Conservation (phyloP, 2,113 vertebrate species). For the Tapirus terrestris region DNA sequence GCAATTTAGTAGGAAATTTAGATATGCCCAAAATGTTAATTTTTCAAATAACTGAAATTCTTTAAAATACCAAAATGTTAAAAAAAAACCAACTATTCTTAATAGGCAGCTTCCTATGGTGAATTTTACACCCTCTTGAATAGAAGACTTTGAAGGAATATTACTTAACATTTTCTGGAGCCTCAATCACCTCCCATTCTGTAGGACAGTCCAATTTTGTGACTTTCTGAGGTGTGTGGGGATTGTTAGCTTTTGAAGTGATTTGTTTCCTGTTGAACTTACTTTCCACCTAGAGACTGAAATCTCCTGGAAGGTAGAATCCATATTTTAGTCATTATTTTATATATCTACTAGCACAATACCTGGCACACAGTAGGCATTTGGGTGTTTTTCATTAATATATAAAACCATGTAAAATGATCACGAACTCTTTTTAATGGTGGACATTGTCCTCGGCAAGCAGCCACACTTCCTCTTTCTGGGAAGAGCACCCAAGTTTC, state of each 20-base stretch:
- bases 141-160: not conserved
- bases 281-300: not conserved
- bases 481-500: not conserved
- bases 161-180: not conserved
- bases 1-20: slow-evolving; percentile 16
- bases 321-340: not conserved
- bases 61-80: not conserved
- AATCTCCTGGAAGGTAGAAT: not conserved
- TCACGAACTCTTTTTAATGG: not conserved
- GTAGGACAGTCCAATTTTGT: not conserved
- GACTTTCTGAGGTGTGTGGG: not conserved
- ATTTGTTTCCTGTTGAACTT: not conserved
- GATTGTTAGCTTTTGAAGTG: not conserved
- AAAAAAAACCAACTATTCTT: not conserved
- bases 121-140: not conserved
- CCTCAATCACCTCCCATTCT: not conserved
- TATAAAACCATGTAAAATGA: not conserved
- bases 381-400: not conserved
- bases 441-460: not conserved
- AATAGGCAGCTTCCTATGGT: not conserved
- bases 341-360: not conserved
- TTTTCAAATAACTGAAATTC: not conserved
- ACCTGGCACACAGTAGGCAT: not conserved
- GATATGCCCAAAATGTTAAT: not conserved
- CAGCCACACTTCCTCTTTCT: not conserved